A percentile compares a stretch with the other conserved stretches of the same genome.
These are phyloP conservation scores for Hypomesus transpacificus DNA, from an alignment of 2,113 vertebrate genomes.

Conservation along the genomic window DNA sequence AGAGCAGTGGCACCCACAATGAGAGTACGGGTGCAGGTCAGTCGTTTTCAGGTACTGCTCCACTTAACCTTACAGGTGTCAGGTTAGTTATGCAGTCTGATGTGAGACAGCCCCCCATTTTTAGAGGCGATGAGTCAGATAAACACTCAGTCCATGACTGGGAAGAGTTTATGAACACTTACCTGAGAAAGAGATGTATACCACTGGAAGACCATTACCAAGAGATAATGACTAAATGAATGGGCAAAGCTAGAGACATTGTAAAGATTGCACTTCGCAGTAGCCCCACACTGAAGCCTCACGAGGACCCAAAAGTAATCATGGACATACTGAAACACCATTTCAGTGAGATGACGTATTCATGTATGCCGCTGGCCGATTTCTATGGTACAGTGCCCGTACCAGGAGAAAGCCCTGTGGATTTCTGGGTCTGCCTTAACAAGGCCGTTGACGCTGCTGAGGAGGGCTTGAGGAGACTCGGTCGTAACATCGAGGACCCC, in stretches of 20 bases:
- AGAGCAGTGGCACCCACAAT: not conserved
- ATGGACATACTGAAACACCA: conserved; percentile 35
- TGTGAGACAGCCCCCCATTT: too few relatives aligned
- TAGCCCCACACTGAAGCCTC: not conserved
- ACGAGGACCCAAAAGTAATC: conserved; percentile 20
- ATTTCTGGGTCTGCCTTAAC: conserved; percentile 37
- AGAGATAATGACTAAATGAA: not conserved
- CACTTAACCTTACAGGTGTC: too few relatives aligned
- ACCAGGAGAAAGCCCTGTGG: conserved; percentile 16
- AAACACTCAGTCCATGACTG: too few relatives aligned
- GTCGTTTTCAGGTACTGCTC: not conserved
- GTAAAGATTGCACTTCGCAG: conserved; percentile 29
- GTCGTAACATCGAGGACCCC: too few relatives aligned
- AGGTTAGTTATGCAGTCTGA: too few relatives aligned
- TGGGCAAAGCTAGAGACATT: conserved; percentile 18
- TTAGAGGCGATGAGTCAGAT: too few relatives aligned
- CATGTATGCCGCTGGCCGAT: conserved; percentile 34
- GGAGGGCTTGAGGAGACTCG: too few relatives aligned
- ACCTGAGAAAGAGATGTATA: too few relatives aligned
- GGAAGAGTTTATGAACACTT: too few relatives aligned
- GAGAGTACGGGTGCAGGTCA: not conserved
- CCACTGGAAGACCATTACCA: not conserved
- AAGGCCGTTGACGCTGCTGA: conserved; percentile 27
- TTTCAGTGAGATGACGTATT: conserved; percentile 26
- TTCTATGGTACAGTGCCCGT: conserved; percentile 37